A percentile compares a stretch with the other conserved stretches of the same genome.
phyloP scores from a whole-genome alignment of 2,797 vertebrate species.

The Petrocephalus sullivani region DNA sequence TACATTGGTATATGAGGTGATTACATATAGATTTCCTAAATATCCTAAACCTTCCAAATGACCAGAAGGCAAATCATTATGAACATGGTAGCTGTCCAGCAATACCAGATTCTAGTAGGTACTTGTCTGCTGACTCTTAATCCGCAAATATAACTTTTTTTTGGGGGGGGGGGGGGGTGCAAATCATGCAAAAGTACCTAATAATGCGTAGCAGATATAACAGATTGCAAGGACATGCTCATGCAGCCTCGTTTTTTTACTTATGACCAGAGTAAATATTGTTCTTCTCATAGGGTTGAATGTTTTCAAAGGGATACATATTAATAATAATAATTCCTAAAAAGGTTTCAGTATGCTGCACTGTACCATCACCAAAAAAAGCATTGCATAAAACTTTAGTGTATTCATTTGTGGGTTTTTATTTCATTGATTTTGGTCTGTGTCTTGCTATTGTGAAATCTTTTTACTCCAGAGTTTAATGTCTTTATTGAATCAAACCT shows the following conservation, averaged over 20 bases:
- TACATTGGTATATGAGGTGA: not conserved
- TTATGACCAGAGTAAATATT: not conserved
- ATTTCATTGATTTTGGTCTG: not conserved
- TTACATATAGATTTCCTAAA: not conserved
- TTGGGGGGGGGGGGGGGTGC: not conserved
- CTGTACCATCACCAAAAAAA: not conserved
- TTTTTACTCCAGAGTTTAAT: not conserved
- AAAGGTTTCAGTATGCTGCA: not conserved
- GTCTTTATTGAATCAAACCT: not conserved
- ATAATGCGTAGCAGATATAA: not conserved
- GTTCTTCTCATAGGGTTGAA: not conserved
- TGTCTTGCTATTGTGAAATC: not conserved
- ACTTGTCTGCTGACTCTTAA: not conserved
- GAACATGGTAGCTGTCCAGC: not conserved
- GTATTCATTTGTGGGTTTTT: not conserved
- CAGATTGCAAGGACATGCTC: not conserved
- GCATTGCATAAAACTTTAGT: not conserved
- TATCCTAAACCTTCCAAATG: not conserved
- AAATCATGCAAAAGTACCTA: not conserved
- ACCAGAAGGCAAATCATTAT: not conserved
- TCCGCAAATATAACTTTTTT: not conserved
- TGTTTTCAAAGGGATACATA: not conserved
- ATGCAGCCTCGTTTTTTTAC: not conserved
- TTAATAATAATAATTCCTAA: not conserved
- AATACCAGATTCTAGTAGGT: not conserved